Evolutionary conservation across 30 jellyfish, hydroid and myxozoan species (phyloP), one percentile per base, ranked within the genome.

Genomic region (Chironex yamaguchii): DNA sequence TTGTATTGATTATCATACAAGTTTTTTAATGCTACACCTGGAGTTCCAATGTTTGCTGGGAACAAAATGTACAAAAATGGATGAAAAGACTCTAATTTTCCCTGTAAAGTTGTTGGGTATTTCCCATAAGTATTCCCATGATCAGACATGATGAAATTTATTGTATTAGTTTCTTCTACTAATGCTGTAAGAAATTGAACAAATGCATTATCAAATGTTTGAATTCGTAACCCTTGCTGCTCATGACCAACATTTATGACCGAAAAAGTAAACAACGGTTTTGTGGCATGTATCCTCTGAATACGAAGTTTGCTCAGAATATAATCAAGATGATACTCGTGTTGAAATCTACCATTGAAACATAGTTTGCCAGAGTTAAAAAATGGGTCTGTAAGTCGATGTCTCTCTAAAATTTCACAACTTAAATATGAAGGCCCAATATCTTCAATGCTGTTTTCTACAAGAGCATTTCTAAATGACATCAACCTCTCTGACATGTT

Each of bases 111-210:
- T 9, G 70, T 79, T 6, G 96, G 62, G 67, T 71, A 90, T 4
- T 81, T 75, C 34, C 95, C 91, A 70, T 90, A 90, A 2, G 86
- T 74, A 62, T 90, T 90, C 17, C 97, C 97, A 77, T 90, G 97
- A 73, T 90, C 97, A 14, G 97, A 65, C 69, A 90, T 76, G 33
- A 90, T 12, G 12, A 90, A 28, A 24, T 88, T 85, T 36, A 90
- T 48, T 0, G 96, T 82, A 49, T 75, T 52, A 25, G 54, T 78
- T 0, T 1, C 21, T 0, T 36, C 23, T 22, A 27, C 28, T 12
- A 75, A 36, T 22, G 66, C 29, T 3, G 70, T 13, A 1, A 84
- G 68, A 62, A 67, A 90, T 9, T 32, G 49, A 2, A 13, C 23
- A 9, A 90, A 52, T 1, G 89, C 73, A 9, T 83, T 68, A 67